Evolutionary conservation across 2,888 invertebrate genomes (phyloP).

Genomic region (Glyphotaelius pellucidus): DNA sequence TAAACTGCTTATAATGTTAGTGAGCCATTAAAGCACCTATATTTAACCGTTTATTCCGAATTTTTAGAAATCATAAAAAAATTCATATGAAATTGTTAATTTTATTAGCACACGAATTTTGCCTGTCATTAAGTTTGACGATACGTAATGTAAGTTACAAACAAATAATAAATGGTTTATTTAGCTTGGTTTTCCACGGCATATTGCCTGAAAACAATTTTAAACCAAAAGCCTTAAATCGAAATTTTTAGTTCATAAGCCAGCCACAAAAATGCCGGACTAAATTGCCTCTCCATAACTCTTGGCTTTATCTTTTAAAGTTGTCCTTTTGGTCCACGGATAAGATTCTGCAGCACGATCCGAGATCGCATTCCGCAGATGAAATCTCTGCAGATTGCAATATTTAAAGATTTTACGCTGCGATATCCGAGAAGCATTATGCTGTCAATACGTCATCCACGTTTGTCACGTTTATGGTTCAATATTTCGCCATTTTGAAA

Average conservation of each 20-base stretch:
- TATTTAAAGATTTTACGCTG: constrained; percentile 54
- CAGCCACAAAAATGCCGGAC: background rate
- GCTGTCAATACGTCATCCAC: constrained; percentile 18
- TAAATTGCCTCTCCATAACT: background rate
- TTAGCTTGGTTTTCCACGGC: background rate
- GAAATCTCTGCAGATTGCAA: constrained; percentile 44
- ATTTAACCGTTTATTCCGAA: too few species aligned
- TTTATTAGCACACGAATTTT: too few species aligned
- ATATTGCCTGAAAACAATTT: background rate
- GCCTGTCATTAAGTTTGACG: background rate
- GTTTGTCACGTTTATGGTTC: constrained; percentile 48
- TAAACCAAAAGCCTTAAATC: background rate
- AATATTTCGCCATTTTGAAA: constrained; percentile 4
- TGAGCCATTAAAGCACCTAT: too few species aligned
- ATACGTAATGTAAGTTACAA: background rate
- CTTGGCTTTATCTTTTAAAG: background rate
- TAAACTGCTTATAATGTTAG: too few species aligned
- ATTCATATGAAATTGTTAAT: too few species aligned
- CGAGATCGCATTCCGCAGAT: constrained; percentile 31
- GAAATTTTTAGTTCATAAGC: background rate
- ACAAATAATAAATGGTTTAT: background rate
- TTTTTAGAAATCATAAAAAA: too few species aligned
- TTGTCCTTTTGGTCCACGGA: background rate
- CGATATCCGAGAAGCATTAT: constrained; percentile 52
- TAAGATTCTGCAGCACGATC: constrained; percentile 27